These are phyloP conservation scores for Eurytoma californica DNA, from an alignment of 2,888 invertebrate genomes.

Conservation along the genomic window DNA sequence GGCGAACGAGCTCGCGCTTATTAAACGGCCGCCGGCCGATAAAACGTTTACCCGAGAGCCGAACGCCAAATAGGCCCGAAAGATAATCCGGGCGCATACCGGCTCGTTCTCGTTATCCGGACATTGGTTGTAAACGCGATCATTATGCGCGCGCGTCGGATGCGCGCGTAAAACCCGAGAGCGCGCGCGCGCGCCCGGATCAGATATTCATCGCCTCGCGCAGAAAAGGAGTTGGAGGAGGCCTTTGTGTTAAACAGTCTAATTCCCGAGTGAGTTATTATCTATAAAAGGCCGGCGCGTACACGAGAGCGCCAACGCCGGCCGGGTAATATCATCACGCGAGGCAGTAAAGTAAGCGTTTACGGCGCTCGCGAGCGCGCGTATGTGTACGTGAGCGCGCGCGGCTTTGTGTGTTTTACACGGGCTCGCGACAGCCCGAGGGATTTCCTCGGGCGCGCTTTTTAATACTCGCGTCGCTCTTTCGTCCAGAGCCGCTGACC, in stretches of 20 bases:
- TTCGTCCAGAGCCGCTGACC: no score
- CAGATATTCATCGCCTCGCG: conserved; percentile 64
- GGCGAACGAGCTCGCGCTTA: background rate
- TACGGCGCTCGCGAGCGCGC: background rate
- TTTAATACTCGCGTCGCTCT: no score
- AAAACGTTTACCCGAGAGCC: background rate
- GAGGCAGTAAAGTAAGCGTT: conserved; percentile 36
- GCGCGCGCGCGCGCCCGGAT: conserved; percentile 17
- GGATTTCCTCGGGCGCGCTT: no score
- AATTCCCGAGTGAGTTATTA: conserved; percentile 71
- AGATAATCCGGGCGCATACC: conserved; percentile 38
- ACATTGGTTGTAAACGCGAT: conserved; percentile 49
- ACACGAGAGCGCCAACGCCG: background rate
- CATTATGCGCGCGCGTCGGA: conserved; percentile 36
- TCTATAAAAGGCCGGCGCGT: conserved; percentile 64
- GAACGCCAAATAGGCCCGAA: conserved; percentile 7
- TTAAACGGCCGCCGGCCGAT: background rate
- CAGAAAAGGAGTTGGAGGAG: conserved; percentile 43
- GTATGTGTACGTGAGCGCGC: background rate
- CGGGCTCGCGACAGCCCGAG: background rate
- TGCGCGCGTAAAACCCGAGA: conserved; percentile 11
- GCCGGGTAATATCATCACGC: background rate
- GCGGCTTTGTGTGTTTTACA: background rate
- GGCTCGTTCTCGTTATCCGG: conserved; percentile 26
- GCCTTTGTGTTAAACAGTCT: conserved; percentile 69